Evolutionary conservation across 2,888 invertebrate genomes (phyloP), one percentile per base, ranked within the genome.

Genomic region (Erynnis tages): DNA sequence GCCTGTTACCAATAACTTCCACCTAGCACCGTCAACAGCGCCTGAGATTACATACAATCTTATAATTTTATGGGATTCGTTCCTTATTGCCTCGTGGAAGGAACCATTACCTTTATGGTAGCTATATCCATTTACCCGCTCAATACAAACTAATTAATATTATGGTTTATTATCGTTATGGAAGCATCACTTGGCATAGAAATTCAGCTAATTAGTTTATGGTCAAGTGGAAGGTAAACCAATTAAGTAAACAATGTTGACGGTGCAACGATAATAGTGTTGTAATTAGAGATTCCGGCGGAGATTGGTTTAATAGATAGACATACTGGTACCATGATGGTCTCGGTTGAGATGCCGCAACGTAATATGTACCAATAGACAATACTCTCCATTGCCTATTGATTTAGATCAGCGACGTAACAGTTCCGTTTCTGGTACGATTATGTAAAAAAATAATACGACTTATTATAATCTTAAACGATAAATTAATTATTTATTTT

Each of bases 181-280:
- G 34, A 32, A 17, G 37, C 37, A 17, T 37, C 46, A 44, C 27
- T 21, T 54, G 10, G 25, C 48, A 32, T 30, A 62, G 55, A 53
- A 54, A 62, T 62, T 57, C 65, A 67, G 66, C 67, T 79, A 79
- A 79, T 81, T 80, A 78, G 71, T 75, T 75, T 69, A 76, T 66
- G 69, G 73, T 69, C 69, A 72, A 76, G 72, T 72, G 65, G 67
- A 58, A 60, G 65, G 71, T 72, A 70, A 71, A 72, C 73, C 73
- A 70, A 76, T 78, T 79, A 74, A 71, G 72, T 69, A 72, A 77
- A 79, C 78, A 77, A 76, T 74, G 69, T 73, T 62, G 65, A 67
- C 69, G 65, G 70, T 73, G 73, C 76, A 66, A 64, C 69, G 78
- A 78, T 82, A 79, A 82, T 82, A 68, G 54, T 79, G 71, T 71